Percentiles rank a stretch among this genome's conserved stretches.
These are phyloP conservation scores for Seriola aureovittata DNA, from an alignment of 2,113 vertebrate species.

Conservation along the genomic window DNA sequence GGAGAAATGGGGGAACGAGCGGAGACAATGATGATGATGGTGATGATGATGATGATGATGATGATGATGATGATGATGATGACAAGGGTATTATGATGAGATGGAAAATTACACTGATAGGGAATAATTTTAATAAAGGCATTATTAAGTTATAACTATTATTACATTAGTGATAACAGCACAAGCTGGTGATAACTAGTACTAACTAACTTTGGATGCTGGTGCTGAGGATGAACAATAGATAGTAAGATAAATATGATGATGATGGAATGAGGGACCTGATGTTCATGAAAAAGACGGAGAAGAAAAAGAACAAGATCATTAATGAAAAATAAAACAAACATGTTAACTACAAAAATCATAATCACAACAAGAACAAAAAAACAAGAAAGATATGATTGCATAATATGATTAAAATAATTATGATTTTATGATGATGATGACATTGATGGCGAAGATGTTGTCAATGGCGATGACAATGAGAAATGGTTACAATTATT, in stretches of 20 bases:
- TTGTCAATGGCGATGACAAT: neutral
- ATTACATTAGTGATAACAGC: neutral
- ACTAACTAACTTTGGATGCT: neutral
- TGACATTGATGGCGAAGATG: neutral
- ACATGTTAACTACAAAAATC: neutral
- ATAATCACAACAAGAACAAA: neutral
- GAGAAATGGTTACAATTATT: conserved; percentile 37
- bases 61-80: neutral
- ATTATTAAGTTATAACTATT: neutral
- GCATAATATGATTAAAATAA: neutral
- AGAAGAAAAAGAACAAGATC: neutral
- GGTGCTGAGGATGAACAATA: neutral
- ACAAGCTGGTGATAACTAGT: neutral
- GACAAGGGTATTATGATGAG: neutral
- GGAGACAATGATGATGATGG: conserved; percentile 13
- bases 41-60: neutral
- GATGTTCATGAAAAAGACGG: neutral
- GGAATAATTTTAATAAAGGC: neutral
- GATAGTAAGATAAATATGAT: neutral
- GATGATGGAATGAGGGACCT: neutral
- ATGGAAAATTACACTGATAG: neutral
- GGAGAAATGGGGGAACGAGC: conserved; percentile 10
- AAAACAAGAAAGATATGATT: neutral
- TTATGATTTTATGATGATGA: conserved; percentile 14
- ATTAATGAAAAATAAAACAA: neutral